Base-by-base conservation (phyloP, 2,797 vertebrate genomes). In the Crenichthys baileyi region DNA sequence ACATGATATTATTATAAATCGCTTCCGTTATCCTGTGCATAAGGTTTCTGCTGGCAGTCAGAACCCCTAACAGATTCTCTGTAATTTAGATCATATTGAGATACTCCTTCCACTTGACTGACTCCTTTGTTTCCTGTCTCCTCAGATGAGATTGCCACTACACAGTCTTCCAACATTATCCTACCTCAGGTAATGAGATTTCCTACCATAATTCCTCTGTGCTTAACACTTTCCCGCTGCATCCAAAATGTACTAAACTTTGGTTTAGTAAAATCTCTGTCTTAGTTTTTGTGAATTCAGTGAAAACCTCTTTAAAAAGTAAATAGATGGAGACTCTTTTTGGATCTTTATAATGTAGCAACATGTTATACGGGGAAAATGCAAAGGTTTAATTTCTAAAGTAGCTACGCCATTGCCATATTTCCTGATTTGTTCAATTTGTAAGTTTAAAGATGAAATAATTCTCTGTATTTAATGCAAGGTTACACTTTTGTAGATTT, bases 131-230 rank as follows among this genome's bases (percentile, higher is more conserved):
- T 56, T 79, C 81, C 48, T 78, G 0, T 86, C 68, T 81, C 53
- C 48, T n/a, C 29, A 96, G 96, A 95, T 84, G 88, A 93, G 68
- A 93, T 89, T 24, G 44, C 86, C 75, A 83, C 89, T 51, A 44
- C 41, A 72, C 94, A 90, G 83, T 93, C 93, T 89, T 95, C 95
- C 87, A 94, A 91, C 90, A 94, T 91, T 79, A 86, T 87, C 83
- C 93, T 95, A 95, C 95, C 95, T 96, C 95, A 96, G 95, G 96
- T 96, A 92, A 77, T 4, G 75, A 13, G 12, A 24, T 44, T 51
- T 11, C n/a, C 56, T 18, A 56, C 0, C 7, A 41, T 80, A 15
- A 24, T 61, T 72, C 15, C 20, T 18, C 7, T 46, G 0, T 24
- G 2, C 4, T 68, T 26, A 6, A 7, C 2, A 9, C n/a, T 24